Conservation (phyloP, 2,888 invertebrate species). For the Disparrhopalites patrizii region DNA sequence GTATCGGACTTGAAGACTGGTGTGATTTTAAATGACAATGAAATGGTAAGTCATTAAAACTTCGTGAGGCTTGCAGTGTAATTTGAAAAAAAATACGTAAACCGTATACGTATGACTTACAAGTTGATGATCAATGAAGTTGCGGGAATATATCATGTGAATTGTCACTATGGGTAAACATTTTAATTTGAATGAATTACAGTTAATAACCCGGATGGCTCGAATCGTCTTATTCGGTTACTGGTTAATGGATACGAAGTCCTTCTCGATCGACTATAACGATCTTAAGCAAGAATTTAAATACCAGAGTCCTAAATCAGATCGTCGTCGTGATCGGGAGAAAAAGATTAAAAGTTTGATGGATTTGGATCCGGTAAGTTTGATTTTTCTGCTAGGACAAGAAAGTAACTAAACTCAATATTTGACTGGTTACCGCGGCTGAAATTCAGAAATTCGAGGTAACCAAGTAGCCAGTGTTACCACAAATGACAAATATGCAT, state of each 20-base stretch:
- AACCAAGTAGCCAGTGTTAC: too few species aligned
- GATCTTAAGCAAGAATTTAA: slow-evolving; percentile 13
- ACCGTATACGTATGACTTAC: too few species aligned
- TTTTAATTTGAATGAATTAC: too few species aligned
- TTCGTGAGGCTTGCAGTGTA: too few species aligned
- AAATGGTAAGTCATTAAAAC: slow-evolving; percentile 15
- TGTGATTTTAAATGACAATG: slow-evolving; percentile 1
- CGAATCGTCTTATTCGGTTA: slow-evolving; percentile 40
- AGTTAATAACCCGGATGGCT: slow-evolving; percentile 38
- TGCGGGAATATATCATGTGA: too few species aligned
- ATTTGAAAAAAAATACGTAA: too few species aligned
- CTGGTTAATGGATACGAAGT: slow-evolving; percentile 41
- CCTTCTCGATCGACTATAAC: slow-evolving; percentile 30
- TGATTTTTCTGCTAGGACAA: neutral
- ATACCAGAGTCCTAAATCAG: slow-evolving; percentile 9
- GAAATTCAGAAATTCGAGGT: too few species aligned
- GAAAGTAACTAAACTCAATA: too few species aligned
- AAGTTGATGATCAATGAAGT: too few species aligned
- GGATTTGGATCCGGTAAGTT: slow-evolving; percentile 24
- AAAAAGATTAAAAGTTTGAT: slow-evolving; percentile 18
- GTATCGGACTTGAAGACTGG: slow-evolving; percentile 2
- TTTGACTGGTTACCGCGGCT: too few species aligned
- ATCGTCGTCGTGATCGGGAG: slow-evolving; percentile 9
- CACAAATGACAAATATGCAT: too few species aligned
- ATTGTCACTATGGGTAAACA: too few species aligned